These are phyloP conservation scores for Xiphophorus couchianus DNA, from an alignment of 2,113 vertebrate genomes.

Conservation along the genomic window DNA sequence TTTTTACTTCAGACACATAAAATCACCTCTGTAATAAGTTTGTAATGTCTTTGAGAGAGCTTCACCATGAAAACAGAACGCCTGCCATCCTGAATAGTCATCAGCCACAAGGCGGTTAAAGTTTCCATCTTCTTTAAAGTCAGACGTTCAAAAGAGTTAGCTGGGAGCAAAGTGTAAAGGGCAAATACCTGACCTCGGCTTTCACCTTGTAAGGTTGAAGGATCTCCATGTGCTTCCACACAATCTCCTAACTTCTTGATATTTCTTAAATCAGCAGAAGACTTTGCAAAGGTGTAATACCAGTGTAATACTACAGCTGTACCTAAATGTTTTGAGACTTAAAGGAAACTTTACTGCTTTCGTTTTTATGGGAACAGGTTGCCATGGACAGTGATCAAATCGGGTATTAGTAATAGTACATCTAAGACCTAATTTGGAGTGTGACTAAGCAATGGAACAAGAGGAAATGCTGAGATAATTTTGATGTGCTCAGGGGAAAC, in stretches of 20 bases:
- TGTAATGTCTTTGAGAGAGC: background rate
- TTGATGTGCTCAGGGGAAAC: too few species aligned
- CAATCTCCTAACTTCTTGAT: background rate
- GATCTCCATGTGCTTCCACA: conserved; percentile 7
- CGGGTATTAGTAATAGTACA: too few species aligned
- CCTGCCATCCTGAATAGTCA: conserved; percentile 1
- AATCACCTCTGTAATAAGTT: conserved; percentile 4
- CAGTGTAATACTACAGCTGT: background rate
- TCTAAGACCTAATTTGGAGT: too few species aligned
- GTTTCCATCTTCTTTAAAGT: conserved; percentile 30
- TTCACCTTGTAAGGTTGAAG: conserved; percentile 15
- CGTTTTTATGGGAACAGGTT: too few species aligned
- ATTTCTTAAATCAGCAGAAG: background rate
- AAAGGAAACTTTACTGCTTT: too few species aligned
- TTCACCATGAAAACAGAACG: conserved; percentile 2
- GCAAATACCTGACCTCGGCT: conserved; percentile 46
- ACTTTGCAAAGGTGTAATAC: conserved; percentile 3
- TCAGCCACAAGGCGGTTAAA: conserved; percentile 11
- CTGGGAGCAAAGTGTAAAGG: conserved; percentile 43
- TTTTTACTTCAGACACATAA: background rate
- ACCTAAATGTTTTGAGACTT: too few species aligned
- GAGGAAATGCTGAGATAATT: too few species aligned
- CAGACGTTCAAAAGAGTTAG: conserved; percentile 29
- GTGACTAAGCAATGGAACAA: too few species aligned
- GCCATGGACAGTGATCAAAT: too few species aligned